Conservation (phyloP, 2,888 invertebrate species). For the Monochamus alternatus region DNA sequence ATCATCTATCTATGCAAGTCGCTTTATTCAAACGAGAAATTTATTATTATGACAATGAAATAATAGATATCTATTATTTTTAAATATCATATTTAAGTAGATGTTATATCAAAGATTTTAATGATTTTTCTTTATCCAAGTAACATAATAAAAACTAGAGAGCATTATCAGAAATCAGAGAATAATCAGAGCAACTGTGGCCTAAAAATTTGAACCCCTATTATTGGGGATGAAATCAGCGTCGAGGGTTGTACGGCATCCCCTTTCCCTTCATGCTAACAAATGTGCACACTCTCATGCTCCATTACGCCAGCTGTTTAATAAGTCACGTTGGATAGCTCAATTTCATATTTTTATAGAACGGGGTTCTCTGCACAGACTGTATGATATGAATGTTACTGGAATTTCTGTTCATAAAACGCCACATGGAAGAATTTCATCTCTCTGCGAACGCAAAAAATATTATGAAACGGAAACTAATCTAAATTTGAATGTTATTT, state of each 20-base stretch:
- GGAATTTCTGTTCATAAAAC: slow-evolving; percentile 8
- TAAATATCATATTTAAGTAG: too few relatives aligned
- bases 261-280: slow-evolving; percentile 27
- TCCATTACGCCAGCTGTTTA: slow-evolving; percentile 31
- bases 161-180: neutral
- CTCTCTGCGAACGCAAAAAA: too few relatives aligned
- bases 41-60: too few relatives aligned
- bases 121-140: too few relatives aligned
- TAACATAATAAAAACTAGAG: too few relatives aligned
- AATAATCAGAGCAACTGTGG: slow-evolving; percentile 5
- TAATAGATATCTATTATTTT: too few relatives aligned
- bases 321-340: slow-evolving; percentile 36
- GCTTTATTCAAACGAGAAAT: too few relatives aligned
- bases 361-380: neutral
- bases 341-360: slow-evolving; percentile 29
- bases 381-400: slow-evolving; percentile 7
- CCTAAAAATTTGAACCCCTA: slow-evolving; percentile 12
- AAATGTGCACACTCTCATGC: slow-evolving; percentile 34
- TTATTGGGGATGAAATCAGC: slow-evolving; percentile 15
- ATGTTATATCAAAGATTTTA: too few relatives aligned
- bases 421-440: too few relatives aligned
- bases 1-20: too few relatives aligned
- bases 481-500: too few relatives aligned
- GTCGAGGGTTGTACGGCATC: slow-evolving; percentile 2
- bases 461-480: too few relatives aligned